A percentile compares a stretch with the other conserved stretches of the same genome.
These are phyloP conservation scores for Cyrtodaria siliqua DNA, from an alignment of 2,888 invertebrate genomes.

Conservation along the genomic window DNA sequence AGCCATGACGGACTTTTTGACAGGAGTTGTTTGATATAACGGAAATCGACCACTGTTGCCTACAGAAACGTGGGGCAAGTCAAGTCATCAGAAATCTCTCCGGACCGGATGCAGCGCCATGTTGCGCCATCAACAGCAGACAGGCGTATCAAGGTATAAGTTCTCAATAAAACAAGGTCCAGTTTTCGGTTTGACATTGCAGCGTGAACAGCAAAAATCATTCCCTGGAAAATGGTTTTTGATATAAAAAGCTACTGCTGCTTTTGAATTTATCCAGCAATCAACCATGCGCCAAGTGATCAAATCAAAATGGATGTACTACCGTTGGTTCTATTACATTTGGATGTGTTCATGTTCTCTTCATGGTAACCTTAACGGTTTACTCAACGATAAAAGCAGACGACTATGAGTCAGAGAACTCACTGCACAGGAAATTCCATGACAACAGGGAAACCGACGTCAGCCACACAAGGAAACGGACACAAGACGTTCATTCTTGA, in stretches of 20 bases:
- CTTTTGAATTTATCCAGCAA: constrained; percentile 70
- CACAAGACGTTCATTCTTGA: constrained; percentile 31
- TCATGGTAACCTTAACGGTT: constrained; percentile 65
- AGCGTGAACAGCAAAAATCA: constrained; percentile 55
- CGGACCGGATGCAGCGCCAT: constrained; percentile 38
- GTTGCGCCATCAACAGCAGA: constrained; percentile 52
- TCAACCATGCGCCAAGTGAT: constrained; percentile 69
- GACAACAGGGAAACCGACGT: neutral
- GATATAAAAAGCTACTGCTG: constrained; percentile 57
- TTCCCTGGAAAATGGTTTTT: constrained; percentile 74
- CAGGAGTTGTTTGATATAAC: constrained; percentile 73
- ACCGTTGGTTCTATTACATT: constrained; percentile 58
- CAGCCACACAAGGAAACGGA: neutral
- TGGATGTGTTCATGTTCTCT: constrained; percentile 69
- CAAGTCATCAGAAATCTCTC: constrained; percentile 27
- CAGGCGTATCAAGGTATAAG: constrained; percentile 57
- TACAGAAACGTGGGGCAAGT: constrained; percentile 57
- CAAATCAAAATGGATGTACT: constrained; percentile 70
- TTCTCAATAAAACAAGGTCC: constrained; percentile 31
- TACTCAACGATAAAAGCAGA: constrained; percentile 61
- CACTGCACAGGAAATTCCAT: neutral
- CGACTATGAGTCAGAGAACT: constrained; percentile 15
- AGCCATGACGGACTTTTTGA: constrained; percentile 77
- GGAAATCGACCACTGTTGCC: constrained; percentile 75
- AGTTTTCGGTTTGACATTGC: constrained; percentile 35